Base-by-base conservation (phyloP, 2,113 vertebrate species). In the Onychostoma macrolepis region DNA sequence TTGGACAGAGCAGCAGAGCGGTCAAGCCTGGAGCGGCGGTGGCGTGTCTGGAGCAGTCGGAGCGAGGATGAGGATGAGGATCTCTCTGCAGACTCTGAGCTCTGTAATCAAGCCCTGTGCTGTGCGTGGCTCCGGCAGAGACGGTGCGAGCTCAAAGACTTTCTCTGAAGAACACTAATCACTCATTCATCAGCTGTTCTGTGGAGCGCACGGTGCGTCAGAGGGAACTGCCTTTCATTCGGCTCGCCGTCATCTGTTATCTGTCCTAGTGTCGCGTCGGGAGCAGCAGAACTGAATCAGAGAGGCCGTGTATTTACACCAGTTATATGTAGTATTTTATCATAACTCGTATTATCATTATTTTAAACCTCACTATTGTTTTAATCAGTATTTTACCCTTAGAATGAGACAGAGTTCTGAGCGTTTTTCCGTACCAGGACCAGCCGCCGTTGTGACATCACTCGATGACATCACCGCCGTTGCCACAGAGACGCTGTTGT, bases 11-110 rank as follows among this genome's bases (percentile, higher is more conserved):
- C 28, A 28, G 28, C 76, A 17, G 75, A 19, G 50, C 10, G 1
- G 82, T 88, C 87, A 96, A 95, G 87, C 87, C 93, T 61, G 83
- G 45, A 61, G 83, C 77, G 33, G 87, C 26, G 24, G 85, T 69
- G 36, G 88, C 12, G 45, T 94, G 91, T 89, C 86, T 94, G 93
- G 95, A 96, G 91, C 95, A 95, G 90, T 95, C 95, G 13, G 96
- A 96, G 89, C 94, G 95, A 94, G 95, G 95, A 86, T 96, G 95
- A 96, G 33, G 33, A 36, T 36, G 3, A 4, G 33, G 33, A 36
- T 36, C 33, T n/a, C n/a, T n/a, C n/a, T n/a, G n/a, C n/a, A n/a
- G n/a, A n/a, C n/a, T n/a, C n/a, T n/a, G 15, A 53, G 15, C 15
- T 4, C 17, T 53, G 48, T 53, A 7, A 11, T n/a, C 53, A 2